Conservation (phyloP, 1,140 invertebrate species). For the Dufourea novaeangliae region DNA sequence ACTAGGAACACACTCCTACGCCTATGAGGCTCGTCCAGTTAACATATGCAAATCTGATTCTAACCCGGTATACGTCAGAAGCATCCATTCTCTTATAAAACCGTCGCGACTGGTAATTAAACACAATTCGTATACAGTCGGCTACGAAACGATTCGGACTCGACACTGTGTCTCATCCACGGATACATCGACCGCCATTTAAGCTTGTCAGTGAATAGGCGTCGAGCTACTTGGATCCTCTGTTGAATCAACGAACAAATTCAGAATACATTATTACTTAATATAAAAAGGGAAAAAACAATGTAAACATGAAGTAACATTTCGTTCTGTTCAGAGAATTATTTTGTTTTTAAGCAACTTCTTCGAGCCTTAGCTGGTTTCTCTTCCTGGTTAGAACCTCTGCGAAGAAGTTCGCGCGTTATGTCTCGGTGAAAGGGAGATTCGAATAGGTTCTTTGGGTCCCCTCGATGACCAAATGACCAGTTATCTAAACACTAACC, state of each 20-base stretch:
- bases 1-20: background rate
- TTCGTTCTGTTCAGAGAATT: background rate
- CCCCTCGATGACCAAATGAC: too few species aligned
- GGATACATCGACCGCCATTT: background rate
- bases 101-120: conserved; percentile 12
- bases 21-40: background rate
- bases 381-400: background rate
- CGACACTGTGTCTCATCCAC: background rate
- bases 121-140: conserved; percentile 18
- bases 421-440: conserved; percentile 5
- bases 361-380: background rate
- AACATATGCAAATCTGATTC: conserved; percentile 26
- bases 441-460: background rate
- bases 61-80: background rate
- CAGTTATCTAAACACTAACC: background rate
- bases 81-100: background rate
- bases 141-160: background rate
- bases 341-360: background rate
- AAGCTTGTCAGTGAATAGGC: background rate
- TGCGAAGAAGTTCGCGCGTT: too few species aligned
- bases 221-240: background rate
- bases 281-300: too few species aligned
- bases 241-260: background rate
- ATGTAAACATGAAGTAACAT: too few species aligned
- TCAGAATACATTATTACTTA: too few species aligned